A percentile compares a stretch with the other conserved stretches of the same genome.
Conservation (phyloP, 2,797 vertebrate genomes). For the Serranus cabrilla region DNA sequence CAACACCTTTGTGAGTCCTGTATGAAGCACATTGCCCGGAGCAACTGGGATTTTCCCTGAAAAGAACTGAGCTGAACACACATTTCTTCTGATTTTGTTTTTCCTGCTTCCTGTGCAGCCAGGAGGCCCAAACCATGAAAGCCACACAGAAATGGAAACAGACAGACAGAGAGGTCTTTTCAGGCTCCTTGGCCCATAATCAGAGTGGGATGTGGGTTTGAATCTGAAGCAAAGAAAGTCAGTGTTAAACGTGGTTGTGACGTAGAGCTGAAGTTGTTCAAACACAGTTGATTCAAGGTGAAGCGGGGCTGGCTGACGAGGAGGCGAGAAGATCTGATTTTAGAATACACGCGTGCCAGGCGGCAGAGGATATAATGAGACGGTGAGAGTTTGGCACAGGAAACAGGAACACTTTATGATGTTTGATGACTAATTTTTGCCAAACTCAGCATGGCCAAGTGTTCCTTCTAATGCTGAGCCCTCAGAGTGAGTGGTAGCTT, state of each 20-base stretch:
- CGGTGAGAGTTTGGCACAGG: conserved; percentile 32
- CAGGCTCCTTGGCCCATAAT: conserved; percentile 69
- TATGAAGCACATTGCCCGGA: conserved; percentile 50
- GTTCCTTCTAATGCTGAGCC: conserved; percentile 42
- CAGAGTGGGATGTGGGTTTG: conserved; percentile 78
- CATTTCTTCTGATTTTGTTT: conserved; percentile 71
- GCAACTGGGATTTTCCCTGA: conserved; percentile 72
- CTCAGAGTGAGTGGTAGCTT: conserved; percentile 60
- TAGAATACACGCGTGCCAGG: conserved; percentile 43
- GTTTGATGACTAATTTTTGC: conserved; percentile 61
- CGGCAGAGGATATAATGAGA: conserved; percentile 42
- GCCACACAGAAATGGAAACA: conserved; percentile 75
- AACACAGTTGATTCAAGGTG: conserved; percentile 36
- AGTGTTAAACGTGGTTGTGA: conserved; percentile 59
- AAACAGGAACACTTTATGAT: conserved; percentile 51
- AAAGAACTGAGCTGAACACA: conserved; percentile 67
- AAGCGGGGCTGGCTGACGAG: conserved; percentile 18
- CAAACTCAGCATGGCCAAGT: conserved; percentile 46
- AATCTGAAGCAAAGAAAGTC: conserved; percentile 56
- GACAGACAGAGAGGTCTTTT: conserved; percentile 77
- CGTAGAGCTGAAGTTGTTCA: conserved; percentile 48
- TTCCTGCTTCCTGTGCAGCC: conserved; percentile 61
- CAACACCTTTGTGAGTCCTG: conserved; percentile 50
- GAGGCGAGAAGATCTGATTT: conserved; percentile 52
- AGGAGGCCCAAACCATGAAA: conserved; percentile 70